These are phyloP conservation scores for Litocranius walleri DNA, from an alignment of 2,113 vertebrate genomes.

Conservation along the genomic window DNA sequence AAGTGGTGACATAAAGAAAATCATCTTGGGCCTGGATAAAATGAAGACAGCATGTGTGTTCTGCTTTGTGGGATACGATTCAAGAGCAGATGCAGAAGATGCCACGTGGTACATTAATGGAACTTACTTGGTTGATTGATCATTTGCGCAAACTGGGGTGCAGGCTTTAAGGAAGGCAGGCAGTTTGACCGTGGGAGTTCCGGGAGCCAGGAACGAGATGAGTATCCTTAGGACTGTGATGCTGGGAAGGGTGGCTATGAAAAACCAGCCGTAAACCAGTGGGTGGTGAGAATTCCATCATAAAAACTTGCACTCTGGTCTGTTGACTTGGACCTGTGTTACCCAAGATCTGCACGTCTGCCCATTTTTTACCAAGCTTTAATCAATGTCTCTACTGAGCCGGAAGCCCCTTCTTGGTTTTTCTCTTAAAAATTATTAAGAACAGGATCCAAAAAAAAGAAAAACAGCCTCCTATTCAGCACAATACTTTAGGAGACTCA, in stretches of 20 bases:
- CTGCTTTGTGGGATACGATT: conserved; percentile 79
- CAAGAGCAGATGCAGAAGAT: conserved; percentile 84
- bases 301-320: conserved; percentile 50
- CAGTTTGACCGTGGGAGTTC: not conserved
- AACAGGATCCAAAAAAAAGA: not conserved
- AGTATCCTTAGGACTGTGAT: not conserved
- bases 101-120: conserved; percentile 90
- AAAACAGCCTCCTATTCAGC: not conserved
- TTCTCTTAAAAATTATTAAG: not conserved
- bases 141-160: not conserved
- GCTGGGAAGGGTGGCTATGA: not conserved
- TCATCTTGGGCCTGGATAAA: not conserved
- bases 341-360: not conserved
- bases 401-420: not conserved
- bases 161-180: not conserved
- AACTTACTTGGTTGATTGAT: conserved; percentile 86
- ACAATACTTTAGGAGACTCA: not conserved
- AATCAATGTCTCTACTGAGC: not conserved
- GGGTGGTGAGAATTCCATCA: conserved; percentile 3
- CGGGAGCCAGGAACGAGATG: not conserved
- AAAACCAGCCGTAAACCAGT: not conserved
- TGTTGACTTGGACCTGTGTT: not conserved
- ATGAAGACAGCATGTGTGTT: not conserved
- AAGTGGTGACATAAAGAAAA: not conserved
- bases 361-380: not conserved